These are phyloP conservation scores for Notospermus geniculatus DNA, from an alignment of 1,140 invertebrate genomes.

Conservation along the genomic window DNA sequence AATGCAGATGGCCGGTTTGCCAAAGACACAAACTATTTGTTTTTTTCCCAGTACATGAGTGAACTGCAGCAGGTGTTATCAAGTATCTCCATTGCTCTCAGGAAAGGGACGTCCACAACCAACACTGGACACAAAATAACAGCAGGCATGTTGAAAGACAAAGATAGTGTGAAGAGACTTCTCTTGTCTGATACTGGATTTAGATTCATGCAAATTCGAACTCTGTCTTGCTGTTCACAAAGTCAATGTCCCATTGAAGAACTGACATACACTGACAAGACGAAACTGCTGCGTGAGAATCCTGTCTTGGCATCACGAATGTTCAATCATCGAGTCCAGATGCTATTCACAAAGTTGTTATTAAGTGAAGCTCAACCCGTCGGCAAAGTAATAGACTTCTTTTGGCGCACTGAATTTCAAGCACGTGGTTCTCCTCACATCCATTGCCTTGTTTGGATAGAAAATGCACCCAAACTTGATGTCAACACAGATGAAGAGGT, in stretches of 20 bases:
- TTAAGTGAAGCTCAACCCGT: not conserved
- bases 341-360: not conserved
- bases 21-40: not conserved
- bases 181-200: not conserved
- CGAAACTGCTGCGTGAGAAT: not conserved
- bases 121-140: no score
- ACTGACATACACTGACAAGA: not conserved
- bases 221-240: conserved; percentile 5
- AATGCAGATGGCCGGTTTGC: conserved; percentile 1
- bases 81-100: conserved; percentile 4
- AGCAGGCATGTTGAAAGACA: conserved; percentile 2
- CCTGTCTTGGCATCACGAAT: conserved; percentile 5
- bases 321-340: conserved; percentile 2
- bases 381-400: conserved; percentile 5
- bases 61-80: conserved; percentile 1
- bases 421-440: conserved; percentile 3
- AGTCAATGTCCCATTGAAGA: not conserved
- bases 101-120: not conserved
- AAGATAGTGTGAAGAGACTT: not conserved
- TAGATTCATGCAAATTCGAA: not conserved
- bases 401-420: conserved; percentile 7
- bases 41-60: not conserved
- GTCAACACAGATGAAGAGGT: not conserved
- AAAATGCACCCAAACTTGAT: not conserved
- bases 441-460: not conserved